Conservation (phyloP, 2,113 vertebrate genomes). For the Oreochromis tanganicae region DNA sequence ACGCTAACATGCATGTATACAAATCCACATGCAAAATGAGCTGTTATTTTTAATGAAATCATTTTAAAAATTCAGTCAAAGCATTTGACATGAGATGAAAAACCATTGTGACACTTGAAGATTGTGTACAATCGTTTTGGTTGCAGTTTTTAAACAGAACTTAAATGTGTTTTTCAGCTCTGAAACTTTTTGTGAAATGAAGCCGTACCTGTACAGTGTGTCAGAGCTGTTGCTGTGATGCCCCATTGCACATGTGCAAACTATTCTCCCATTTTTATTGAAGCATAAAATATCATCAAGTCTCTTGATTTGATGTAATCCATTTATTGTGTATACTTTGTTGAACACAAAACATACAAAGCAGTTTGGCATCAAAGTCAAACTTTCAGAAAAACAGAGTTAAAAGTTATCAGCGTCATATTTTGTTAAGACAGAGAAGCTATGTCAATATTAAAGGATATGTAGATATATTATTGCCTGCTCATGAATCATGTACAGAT, state of each 20-base stretch:
- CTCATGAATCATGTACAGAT: background rate
- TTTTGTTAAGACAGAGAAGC: background rate
- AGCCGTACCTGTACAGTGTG: slow-evolving; percentile 76
- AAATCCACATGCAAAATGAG: background rate
- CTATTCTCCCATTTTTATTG: slow-evolving; percentile 77
- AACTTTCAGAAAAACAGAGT: background rate
- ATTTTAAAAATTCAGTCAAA: background rate
- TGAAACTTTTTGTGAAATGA: slow-evolving; percentile 76
- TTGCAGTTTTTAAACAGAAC: slow-evolving; percentile 33
- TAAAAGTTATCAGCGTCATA: background rate
- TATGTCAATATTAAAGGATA: background rate
- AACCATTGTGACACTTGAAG: background rate
- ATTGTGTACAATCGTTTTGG: slow-evolving; percentile 30
- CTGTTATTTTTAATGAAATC: background rate
- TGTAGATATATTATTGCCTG: background rate
- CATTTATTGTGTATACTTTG: slow-evolving; percentile 42
- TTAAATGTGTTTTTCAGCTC: background rate
- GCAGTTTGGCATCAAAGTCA: background rate
- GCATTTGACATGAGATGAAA: background rate
- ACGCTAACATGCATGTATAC: background rate
- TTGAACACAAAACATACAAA: background rate
- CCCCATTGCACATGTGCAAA: slow-evolving; percentile 76
- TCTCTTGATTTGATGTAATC: background rate
- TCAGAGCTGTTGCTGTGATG: slow-evolving; percentile 73
- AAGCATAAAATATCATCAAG: slow-evolving; percentile 65